Evolutionary conservation across 2,797 vertebrate species (phyloP), one percentile per base, ranked within the genome.

Genomic region (Schizothorax lantsangensis): DNA sequence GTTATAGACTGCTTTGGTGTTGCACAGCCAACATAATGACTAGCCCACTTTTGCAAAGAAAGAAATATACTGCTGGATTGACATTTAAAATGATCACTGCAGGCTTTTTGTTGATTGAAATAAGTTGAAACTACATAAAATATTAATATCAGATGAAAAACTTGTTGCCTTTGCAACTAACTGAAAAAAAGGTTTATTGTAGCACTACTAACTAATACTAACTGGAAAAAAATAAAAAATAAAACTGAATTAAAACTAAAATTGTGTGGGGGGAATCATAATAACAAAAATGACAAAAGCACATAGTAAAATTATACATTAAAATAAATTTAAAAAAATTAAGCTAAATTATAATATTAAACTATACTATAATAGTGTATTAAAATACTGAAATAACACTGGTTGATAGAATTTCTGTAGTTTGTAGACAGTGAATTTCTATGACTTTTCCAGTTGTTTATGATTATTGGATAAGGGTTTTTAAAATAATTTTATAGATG

Each of bases 261-360:
- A 64, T 26, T 64, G 59, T 9, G 47, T 4, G 15, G 8, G 8
- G 52, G 17, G 52, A 2, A 8, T 66, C 1, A 17, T 33, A 66
- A 17, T 7, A 52, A 26, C 57, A 66, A 15, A 30, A 64, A 4
- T 68, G 15, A 68, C 66, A 33, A 66, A 36, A 36, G 7, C 9
- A 5, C 17, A 69, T 21, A 21, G 3, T 1, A 23, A 69, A 69
- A 36, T 54, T 54, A 21, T n/a, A 59, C 43, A 38, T 21, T 69
- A 40, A 6, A 38, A 10, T 10, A 0, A 23, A 10, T 11, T n/a
- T 30, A 30, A 0, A 57, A 23, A 4, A 9, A 0, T 62, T n/a
- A 62, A 6, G n/a, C 0, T 15, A 30, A 64, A 12, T 64, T 64
- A 15, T 30, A 3, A 64, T 30, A 66, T 15, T 1, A 66, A 64